Percentiles rank a stretch among this genome's conserved stretches.
Evolutionary conservation across 2,113 vertebrate genomes (phyloP).

Genomic region (Cercopithecus mona): DNA sequence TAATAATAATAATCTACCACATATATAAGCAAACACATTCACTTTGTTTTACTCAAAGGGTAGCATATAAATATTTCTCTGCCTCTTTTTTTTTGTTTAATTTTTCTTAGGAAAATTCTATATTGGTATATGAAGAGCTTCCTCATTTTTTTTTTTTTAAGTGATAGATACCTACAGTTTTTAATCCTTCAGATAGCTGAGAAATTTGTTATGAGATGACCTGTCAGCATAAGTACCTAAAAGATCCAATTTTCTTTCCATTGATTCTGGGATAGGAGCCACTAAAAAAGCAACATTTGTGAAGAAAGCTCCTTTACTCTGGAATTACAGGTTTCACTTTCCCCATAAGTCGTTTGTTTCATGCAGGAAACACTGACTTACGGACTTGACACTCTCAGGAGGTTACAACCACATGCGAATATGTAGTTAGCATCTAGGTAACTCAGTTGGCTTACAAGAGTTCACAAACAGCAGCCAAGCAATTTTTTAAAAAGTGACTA

Average conservation of each 20-base stretch:
- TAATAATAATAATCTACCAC: too few species aligned
- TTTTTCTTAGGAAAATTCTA: slow-evolving; percentile 3
- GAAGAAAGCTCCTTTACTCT: not conserved
- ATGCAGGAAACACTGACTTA: not conserved
- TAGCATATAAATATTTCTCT: not conserved
- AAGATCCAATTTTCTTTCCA: not conserved
- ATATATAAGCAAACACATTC: not conserved
- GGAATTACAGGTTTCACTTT: not conserved
- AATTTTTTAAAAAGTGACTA: not conserved
- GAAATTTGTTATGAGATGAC: not conserved
- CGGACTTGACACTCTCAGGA: rapidly evolving
- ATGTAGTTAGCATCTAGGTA: not conserved
- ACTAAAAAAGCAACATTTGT: slow-evolving; percentile 6
- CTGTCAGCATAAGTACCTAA: not conserved
- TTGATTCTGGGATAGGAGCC: not conserved
- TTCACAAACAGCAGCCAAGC: not conserved
- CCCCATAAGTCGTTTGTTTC: not conserved
- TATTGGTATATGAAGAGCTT: not conserved
- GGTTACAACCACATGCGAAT: not conserved
- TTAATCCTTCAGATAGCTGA: not conserved
- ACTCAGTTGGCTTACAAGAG: not conserved
- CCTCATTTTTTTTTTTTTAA: not conserved
- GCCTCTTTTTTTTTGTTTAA: not conserved
- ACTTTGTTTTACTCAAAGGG: not conserved
- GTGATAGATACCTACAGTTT: not conserved